These are phyloP conservation scores for Yasuhikotakia modesta DNA, from an alignment of 2,797 vertebrate species.

Conservation along the genomic window DNA sequence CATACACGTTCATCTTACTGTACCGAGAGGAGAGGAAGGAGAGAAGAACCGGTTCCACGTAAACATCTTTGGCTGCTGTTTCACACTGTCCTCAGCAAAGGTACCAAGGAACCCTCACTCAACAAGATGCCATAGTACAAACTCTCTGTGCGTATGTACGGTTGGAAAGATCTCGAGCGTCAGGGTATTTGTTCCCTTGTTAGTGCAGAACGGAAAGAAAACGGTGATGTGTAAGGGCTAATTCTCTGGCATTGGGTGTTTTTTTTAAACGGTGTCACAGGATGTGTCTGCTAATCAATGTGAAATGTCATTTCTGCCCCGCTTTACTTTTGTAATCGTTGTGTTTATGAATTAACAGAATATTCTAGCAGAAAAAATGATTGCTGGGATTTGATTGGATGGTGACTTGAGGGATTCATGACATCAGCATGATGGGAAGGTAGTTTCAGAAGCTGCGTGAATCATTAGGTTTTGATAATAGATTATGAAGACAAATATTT, in stretches of 20 bases:
- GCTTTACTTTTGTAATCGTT: constrained; percentile 8
- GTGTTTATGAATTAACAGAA: no score
- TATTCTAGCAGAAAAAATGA: no score
- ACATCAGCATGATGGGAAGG: no score
- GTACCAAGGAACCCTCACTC: neutral
- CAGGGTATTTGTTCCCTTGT: constrained; percentile 29
- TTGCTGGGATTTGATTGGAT: no score
- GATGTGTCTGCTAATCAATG: constrained; percentile 21
- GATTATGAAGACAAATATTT: no score
- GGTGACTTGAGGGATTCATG: no score
- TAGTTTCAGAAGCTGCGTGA: no score
- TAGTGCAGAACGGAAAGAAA: constrained; percentile 26
- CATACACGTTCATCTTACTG: constrained; percentile 10
- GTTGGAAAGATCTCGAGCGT: constrained; percentile 25
- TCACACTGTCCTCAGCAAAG: no score
- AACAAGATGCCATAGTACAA: constrained; percentile 10
- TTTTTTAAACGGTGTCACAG: neutral
- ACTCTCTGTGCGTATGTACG: constrained; percentile 29
- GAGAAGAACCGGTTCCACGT: constrained; percentile 19
- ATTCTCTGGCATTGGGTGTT: constrained; percentile 37
- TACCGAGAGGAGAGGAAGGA: neutral
- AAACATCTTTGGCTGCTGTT: constrained; percentile 5
- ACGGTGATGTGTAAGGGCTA: constrained; percentile 41
- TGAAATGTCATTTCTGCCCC: constrained; percentile 3
- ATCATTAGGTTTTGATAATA: no score